Base-by-base conservation (phyloP, 2,113 vertebrate genomes). In the Ameiurus melas region DNA sequence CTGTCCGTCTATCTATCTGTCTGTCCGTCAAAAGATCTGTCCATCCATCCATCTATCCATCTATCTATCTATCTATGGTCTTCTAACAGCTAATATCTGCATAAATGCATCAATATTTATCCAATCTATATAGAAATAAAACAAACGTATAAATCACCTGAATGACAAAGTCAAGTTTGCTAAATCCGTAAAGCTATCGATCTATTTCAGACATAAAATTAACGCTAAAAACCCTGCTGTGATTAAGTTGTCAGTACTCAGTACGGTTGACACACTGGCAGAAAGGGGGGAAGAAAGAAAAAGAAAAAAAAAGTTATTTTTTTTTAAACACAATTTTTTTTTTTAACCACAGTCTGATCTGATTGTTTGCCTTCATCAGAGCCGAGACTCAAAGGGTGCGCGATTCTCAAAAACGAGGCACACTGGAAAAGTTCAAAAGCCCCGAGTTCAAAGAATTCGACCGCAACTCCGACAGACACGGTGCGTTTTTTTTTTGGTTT, bases 401-500 rank as follows among this genome's bases (percentile, higher is more conserved):
- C 53, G 7, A 73, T 36, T 51, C 43, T 3, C n/a, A 39, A 70
- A 55, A 68, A 79, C 9, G 1, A 4, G n/a, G 27, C 39, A 20
- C 51, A 9, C 58, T 36, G 85, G 10, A 77, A 84, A 66, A 66
- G 82, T 88, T 84, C 81, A 88, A 88, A 88, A 73, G 71, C 36
- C 5, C 39, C 30, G 12, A 57, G 83, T 82, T 81, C 43, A 84
- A 36, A 66, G 84, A 77, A 75, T 12, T 19, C 22, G 39, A 43
- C 25, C 25, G 73, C 53, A 20, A 71, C 39, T 84, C 55, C 75
- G 19, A 84, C 85, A 71, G 73, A 82, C 58, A 33, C n/a, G 12
- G 64, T 13, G 25, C 73, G 1, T 16, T 10, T 27, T 75, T 71
- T 70, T 43, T 89, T 39, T 43, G 20, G 39, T 43, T 43, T 47